Evolutionary conservation across 2,113 vertebrate species (phyloP).

Genomic region (Glaucomys volans): DNA sequence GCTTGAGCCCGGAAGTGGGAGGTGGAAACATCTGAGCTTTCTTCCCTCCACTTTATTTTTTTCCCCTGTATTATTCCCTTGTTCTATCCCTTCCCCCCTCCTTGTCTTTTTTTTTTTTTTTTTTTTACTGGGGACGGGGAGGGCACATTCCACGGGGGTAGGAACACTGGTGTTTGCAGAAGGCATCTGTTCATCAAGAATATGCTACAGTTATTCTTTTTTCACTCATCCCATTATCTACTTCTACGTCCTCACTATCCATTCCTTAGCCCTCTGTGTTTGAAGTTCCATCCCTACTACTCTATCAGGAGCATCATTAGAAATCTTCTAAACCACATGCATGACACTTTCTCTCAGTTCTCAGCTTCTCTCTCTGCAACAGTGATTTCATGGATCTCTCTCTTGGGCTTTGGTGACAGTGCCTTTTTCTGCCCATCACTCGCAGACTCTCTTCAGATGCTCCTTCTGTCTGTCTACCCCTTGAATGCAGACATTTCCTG

Average conservation of each 20-base stretch:
- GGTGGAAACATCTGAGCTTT: not conserved
- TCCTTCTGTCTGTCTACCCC: not conserved
- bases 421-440: not conserved
- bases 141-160: not conserved
- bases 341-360: not conserved
- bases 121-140: no score
- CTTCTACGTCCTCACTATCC: not conserved
- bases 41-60: not conserved
- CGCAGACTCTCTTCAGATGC: not conserved
- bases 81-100: not conserved
- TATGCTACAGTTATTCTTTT: not conserved
- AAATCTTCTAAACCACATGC: not conserved
- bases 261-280: not conserved
- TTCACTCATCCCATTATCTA: not conserved
- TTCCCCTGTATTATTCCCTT: not conserved
- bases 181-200: not conserved
- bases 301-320: not conserved
- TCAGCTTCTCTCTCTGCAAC: not conserved
- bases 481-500: not conserved
- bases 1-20: not conserved
- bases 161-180: not conserved
- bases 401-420: not conserved
- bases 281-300: not conserved
- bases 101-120: not conserved
- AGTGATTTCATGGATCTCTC: fast-evolving